Conservation (phyloP, 2,888 invertebrate species). For the Eupithecia exiguata region DNA sequence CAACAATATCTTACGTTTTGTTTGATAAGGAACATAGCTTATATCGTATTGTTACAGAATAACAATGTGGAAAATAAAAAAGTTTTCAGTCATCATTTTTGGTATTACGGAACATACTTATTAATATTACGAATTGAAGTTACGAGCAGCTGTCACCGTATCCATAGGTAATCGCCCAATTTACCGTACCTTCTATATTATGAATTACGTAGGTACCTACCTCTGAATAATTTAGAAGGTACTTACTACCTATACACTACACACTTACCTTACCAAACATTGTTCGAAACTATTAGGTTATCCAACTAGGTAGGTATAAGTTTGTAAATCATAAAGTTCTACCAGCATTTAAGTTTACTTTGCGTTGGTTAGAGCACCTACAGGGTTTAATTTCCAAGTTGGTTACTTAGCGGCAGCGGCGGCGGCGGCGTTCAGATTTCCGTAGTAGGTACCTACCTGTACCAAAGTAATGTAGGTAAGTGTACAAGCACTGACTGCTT, state of each 20-base stretch:
- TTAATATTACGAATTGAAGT: no score
- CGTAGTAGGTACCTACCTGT: neutral
- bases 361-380: conserved; percentile 17
- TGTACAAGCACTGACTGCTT: no score
- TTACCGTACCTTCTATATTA: neutral
- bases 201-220: neutral
- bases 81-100: no score
- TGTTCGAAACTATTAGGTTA: conserved; percentile 4
- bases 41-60: no score
- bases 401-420: conserved; percentile 16
- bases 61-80: no score
- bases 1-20: no score
- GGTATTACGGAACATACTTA: no score
- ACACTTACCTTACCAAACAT: neutral
- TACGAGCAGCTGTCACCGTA: no score
- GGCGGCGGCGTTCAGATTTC: conserved; percentile 21
- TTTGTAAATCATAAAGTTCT: conserved; percentile 20
- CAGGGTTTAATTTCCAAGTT: conserved; percentile 29
- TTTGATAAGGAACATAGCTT: no score
- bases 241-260: neutral
- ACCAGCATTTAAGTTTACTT: conserved; percentile 20
- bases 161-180: neutral
- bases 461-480: neutral
- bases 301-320: conserved; percentile 9
- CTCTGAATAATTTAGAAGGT: neutral